Evolutionary conservation across 2,113 vertebrate genomes (phyloP).

Genomic region (Glareola pratincola): DNA sequence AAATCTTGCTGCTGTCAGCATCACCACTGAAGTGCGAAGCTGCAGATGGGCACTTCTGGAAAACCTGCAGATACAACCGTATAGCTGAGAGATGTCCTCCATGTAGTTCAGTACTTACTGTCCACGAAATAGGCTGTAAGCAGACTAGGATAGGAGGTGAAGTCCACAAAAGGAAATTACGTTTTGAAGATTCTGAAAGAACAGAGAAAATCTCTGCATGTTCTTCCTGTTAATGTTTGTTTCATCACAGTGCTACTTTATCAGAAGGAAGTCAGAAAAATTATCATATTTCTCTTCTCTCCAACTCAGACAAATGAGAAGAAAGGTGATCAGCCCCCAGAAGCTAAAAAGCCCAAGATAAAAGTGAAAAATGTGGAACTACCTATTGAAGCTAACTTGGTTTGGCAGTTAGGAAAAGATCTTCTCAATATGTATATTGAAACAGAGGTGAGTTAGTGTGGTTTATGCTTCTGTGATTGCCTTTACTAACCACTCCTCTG

Average conservation of each 20-base stretch:
- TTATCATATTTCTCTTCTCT: conserved; percentile 12
- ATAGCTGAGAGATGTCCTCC: neutral
- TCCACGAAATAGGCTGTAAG: neutral
- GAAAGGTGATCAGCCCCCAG: conserved; percentile 80
- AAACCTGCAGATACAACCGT: neutral
- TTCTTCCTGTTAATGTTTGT: neutral
- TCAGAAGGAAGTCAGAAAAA: neutral
- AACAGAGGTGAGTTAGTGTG: conserved; percentile 73
- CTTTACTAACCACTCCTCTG: neutral
- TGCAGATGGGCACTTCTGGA: neutral
- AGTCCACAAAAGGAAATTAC: neutral
- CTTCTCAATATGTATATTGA: conserved; percentile 80
- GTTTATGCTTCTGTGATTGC: neutral
- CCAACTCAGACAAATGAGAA: conserved; percentile 75
- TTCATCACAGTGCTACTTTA: neutral
- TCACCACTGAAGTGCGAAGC: neutral
- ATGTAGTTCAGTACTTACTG: neutral
- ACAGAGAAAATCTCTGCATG: neutral
- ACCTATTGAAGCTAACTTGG: conserved; percentile 78
- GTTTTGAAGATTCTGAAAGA: neutral
- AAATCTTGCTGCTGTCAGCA: neutral
- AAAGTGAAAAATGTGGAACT: conserved; percentile 80
- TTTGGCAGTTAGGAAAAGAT: conserved; percentile 80
- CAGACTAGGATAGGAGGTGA: neutral
- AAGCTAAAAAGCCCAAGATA: conserved; percentile 84